Conservation (phyloP, 1,140 invertebrate genomes). For the Odontomachus brunneus region DNA sequence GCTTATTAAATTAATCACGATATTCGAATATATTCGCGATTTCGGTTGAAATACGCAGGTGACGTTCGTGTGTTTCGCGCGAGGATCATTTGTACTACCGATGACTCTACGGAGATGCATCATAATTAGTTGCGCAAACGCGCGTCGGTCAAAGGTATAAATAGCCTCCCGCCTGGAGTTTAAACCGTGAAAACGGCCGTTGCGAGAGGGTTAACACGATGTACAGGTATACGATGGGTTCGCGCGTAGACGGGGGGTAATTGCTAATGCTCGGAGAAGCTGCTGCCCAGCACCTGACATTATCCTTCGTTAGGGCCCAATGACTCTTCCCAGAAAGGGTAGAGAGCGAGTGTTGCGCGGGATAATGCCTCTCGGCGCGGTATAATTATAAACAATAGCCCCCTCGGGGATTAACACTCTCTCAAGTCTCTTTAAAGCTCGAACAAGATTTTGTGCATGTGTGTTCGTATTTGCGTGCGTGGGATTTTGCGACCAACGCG, state of each 20-base stretch:
- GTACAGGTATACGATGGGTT: constrained; percentile 29
- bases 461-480: too few species aligned
- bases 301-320: constrained; percentile 46
- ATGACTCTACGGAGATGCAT: not conserved
- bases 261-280: constrained; percentile 38
- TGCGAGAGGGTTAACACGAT: constrained; percentile 20
- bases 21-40: not conserved
- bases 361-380: constrained; percentile 48
- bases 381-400: constrained; percentile 62
- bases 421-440: constrained; percentile 31
- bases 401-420: constrained; percentile 33
- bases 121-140: constrained; percentile 15
- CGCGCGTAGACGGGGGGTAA: constrained; percentile 6
- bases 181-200: constrained; percentile 37
- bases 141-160: not conserved
- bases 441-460: not conserved
- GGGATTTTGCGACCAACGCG: not conserved
- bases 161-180: not conserved
- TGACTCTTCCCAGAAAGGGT: constrained; percentile 4
- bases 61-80: not conserved
- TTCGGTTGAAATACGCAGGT: not conserved
- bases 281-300: constrained; percentile 21
- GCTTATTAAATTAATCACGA: constrained; percentile 27
- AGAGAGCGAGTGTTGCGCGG: constrained; percentile 20
- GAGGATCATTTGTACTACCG: not conserved